Base-by-base conservation (phyloP, 2,797 vertebrate species). In the Labroides dimidiatus region DNA sequence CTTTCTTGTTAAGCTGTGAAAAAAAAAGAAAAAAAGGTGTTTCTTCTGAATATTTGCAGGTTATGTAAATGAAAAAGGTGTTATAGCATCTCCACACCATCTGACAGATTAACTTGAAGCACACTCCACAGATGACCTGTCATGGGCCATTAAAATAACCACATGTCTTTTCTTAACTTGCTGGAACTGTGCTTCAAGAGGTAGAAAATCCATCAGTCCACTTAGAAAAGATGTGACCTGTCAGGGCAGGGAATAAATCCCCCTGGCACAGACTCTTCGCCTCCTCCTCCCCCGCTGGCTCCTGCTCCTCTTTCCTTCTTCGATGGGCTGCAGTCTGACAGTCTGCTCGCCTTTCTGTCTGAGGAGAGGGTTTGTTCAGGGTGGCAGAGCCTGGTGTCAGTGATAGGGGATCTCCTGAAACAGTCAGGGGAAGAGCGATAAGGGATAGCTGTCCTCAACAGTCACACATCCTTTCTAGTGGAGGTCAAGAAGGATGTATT, bases 311-410 rank as follows among this genome's bases (percentile, higher is more conserved):
- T 75, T 65, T 75, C 69, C 77, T 77, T 64, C 84, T 87, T 81
- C 60, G 52, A 55, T 82, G 83, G 84, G 84, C 84, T 53, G 71
- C 84, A 70, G 84, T 72, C 82, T 74, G 85, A 69, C 84, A 69
- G 84, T 72, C 82, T 74, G 85, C 82, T 61, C 53, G 72, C 72
- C 75, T 86, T 45, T 80, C 86, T 89, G 86, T 83, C 87, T 82
- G 81, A 86, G 81, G 61, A 51, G 53, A 84, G 79, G 82, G 86
- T 93, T 92, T 91, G 87, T 91, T 89, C 86, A 84, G 86, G 84
- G 68, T 87, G 89, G 90, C 87, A 88, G 86, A 87, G 87, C 87
- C 75, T 69, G 65, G 70, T 89, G 87, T 89, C 85, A 86, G 84
- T 87, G 86, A 88, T 88, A 81, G 81, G 84, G 81, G 54, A 91